Percentiles rank a stretch among this genome's conserved stretches.
phyloP scores from a whole-genome alignment of 2,113 vertebrate species.

The Rhinichthys klamathensis region DNA sequence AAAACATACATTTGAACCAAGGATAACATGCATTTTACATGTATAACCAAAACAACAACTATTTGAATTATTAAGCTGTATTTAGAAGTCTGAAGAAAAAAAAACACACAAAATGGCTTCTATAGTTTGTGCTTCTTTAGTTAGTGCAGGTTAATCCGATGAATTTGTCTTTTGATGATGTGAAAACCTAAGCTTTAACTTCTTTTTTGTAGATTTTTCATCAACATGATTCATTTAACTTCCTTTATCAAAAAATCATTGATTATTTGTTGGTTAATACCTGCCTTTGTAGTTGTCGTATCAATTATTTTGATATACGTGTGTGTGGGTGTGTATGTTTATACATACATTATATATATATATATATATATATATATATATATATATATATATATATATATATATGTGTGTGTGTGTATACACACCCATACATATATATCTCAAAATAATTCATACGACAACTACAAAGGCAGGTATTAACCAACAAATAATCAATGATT shows the following conservation, averaged over 20 bases:
- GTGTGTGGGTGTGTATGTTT: too few species aligned
- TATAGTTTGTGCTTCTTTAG: neutral
- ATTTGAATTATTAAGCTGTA: neutral
- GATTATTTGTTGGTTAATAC: neutral
- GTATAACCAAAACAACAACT: neutral
- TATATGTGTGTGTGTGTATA: too few species aligned
- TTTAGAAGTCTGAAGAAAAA: neutral
- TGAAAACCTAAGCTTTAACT: neutral
- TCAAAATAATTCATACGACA: neutral
- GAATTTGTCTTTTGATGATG: neutral
- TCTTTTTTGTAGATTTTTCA: neutral
- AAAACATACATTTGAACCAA: constrained; percentile 1
- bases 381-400: too few species aligned
- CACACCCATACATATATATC: too few species aligned
- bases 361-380: too few species aligned
- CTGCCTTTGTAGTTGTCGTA: neutral
- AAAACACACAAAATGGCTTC: neutral
- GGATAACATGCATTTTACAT: neutral
- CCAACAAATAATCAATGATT: neutral
- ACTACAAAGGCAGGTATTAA: neutral
- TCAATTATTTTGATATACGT: too few species aligned
- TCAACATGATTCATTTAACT: neutral
- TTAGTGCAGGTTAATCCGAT: neutral
- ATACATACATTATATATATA: too few species aligned
- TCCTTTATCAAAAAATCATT: neutral